A percentile compares a stretch with the other conserved stretches of the same genome.
Conservation (phyloP, 2,797 vertebrate genomes). For the Enteromius paludinosus region DNA sequence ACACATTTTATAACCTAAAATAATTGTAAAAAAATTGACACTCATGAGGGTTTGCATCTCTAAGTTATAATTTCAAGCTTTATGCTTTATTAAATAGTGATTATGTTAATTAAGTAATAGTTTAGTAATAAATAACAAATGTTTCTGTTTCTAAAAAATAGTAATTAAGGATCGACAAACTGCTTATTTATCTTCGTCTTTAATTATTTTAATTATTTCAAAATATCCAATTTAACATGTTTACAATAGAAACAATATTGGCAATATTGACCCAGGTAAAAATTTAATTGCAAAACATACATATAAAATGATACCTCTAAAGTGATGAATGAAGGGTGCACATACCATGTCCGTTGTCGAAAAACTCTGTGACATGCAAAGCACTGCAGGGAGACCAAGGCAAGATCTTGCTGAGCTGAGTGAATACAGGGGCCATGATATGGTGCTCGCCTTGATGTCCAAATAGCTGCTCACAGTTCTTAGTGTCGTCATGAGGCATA, state of each 20-base stretch:
- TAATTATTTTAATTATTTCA: background rate
- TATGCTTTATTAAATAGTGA: background rate
- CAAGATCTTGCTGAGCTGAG: constrained; percentile 84
- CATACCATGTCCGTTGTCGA: constrained; percentile 92
- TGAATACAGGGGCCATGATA: constrained; percentile 90
- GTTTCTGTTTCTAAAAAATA: background rate
- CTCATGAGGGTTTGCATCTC: background rate
- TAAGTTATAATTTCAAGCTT: background rate
- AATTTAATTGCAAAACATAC: background rate
- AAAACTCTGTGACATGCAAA: constrained; percentile 92
- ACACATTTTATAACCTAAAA: background rate
- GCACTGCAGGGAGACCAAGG: constrained; percentile 98
- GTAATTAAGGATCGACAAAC: background rate
- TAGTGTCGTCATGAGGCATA: constrained; percentile 97
- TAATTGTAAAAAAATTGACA: background rate
- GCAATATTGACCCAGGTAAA: background rate
- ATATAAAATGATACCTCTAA: background rate
- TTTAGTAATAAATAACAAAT: background rate
- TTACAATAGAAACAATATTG: too few relatives aligned
- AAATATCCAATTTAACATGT: background rate
- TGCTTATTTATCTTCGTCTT: background rate
- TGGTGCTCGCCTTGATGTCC: constrained; percentile 84
- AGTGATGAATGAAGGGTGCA: background rate
- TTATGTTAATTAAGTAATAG: background rate
- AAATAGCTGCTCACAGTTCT: constrained; percentile 86